Conservation (phyloP, 2,797 vertebrate genomes). For the Typhlichthys eigenmanni region DNA sequence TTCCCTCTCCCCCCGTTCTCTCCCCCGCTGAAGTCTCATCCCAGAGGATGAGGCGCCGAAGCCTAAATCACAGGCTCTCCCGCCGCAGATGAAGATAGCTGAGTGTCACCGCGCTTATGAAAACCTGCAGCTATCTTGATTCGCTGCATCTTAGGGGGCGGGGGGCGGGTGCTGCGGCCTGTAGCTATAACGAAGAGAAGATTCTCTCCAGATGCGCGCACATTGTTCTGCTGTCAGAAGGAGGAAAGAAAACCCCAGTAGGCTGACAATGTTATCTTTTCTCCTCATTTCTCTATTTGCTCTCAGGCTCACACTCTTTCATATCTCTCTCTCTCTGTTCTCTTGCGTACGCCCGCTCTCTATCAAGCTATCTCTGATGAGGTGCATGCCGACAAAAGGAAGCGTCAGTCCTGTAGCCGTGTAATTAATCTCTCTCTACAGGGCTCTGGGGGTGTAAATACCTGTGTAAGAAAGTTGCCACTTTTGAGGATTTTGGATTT, state of each 20-base stretch:
- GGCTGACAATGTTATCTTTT: constrained; percentile 96
- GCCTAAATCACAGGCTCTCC: constrained; percentile 51
- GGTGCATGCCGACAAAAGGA: constrained; percentile 85
- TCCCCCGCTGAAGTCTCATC: constrained; percentile 25
- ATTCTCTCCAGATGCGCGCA: constrained; percentile 82
- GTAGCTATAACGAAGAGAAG: constrained; percentile 70
- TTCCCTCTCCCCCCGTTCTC: no score
- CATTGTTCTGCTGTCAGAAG: constrained; percentile 86
- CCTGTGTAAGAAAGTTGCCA: constrained; percentile 95
- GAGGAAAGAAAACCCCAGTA: constrained; percentile 35
- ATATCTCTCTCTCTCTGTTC: constrained; percentile 64
- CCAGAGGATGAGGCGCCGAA: constrained; percentile 59
- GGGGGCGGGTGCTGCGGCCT: constrained; percentile 57
- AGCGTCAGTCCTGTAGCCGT: constrained; percentile 88
- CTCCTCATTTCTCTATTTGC: constrained; percentile 31
- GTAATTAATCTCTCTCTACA: constrained; percentile 94
- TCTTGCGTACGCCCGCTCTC: constrained; percentile 69
- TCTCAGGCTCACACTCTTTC: constrained; percentile 65
- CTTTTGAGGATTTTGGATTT: constrained; percentile 98
- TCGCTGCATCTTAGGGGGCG: constrained; percentile 65
- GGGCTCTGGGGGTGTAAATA: constrained; percentile 81
- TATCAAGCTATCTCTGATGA: constrained; percentile 92
- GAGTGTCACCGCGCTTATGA: constrained; percentile 83
- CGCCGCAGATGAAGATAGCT: constrained; percentile 76
- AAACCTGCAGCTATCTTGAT: constrained; percentile 84